Percentiles rank a stretch among this genome's conserved stretches.
phyloP scores from a whole-genome alignment of 2,888 invertebrate genomes.

The Meghimatium bilineatum region DNA sequence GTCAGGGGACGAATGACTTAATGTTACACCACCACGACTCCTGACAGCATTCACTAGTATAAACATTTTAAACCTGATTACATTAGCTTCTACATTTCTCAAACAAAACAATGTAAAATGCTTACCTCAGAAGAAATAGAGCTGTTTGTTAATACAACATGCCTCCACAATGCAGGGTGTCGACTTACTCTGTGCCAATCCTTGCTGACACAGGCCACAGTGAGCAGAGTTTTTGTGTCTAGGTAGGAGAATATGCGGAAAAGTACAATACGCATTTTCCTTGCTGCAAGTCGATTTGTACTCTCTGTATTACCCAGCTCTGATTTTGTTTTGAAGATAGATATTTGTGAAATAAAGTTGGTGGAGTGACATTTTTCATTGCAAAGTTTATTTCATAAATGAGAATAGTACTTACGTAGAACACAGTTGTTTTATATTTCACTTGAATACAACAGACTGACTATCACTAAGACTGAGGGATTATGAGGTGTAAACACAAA shows the following conservation, averaged over 20 bases:
- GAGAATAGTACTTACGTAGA: too few species aligned
- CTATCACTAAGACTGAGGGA: too few species aligned
- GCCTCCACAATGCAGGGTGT: slow-evolving; percentile 71
- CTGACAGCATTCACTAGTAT: too few species aligned
- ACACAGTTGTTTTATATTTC: too few species aligned
- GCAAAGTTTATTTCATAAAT: not conserved
- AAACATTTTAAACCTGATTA: too few species aligned
- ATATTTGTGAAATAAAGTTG: slow-evolving; percentile 20
- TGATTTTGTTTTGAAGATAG: slow-evolving; percentile 7
- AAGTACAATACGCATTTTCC: slow-evolving; percentile 61
- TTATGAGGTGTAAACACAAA: too few species aligned
- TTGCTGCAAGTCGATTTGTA: slow-evolving; percentile 55
- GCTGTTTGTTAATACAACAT: slow-evolving; percentile 61
- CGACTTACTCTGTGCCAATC: slow-evolving; percentile 72
- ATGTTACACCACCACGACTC: too few species aligned
- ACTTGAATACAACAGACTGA: too few species aligned
- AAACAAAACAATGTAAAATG: not conserved
- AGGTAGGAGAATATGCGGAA: slow-evolving; percentile 68
- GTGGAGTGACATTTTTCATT: not conserved
- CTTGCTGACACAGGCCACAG: slow-evolving; percentile 67
- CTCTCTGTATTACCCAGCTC: slow-evolving; percentile 38
- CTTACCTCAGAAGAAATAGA: slow-evolving; percentile 65
- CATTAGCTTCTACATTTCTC: not conserved
- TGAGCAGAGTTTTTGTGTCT: slow-evolving; percentile 63
- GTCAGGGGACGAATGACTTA: too few species aligned